Base-by-base conservation (phyloP, 2,888 invertebrate species). In the Agrochola litura region DNA sequence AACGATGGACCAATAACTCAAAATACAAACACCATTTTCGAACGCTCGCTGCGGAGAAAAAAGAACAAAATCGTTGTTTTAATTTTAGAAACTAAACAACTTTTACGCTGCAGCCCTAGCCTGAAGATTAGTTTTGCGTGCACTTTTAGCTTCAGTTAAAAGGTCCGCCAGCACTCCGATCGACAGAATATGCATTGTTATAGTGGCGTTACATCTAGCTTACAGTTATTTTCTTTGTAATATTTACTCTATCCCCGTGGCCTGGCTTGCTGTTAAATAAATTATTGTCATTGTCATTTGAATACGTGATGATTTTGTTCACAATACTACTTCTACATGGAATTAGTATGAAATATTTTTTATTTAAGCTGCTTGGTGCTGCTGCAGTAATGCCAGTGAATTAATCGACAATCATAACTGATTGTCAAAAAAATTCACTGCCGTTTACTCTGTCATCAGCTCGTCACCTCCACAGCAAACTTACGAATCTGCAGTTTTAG, bases 81-180 rank as follows among this genome's bases (percentile, higher is more conserved):
- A 41, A 37, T 12, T 68, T 16, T n/a, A 22, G 10, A 58, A 58
- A n/a, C 6, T 6, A 9, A 41, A 10, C 19, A 60, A 37, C 1
- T 22, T 22, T 41, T 9, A 41, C 3, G 61, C 3, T 10, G 41
- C 71, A 86, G 16, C 86, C 84, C 84, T 84, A 58, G 9, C 14
- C 37, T 52, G 37, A 46, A 76, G 66, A 67, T 73, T 63, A 69
- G 71, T 73, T 87, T 80, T 77, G 68, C 75, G 68, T 73, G 72
- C 79, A 86, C 79, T 84, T 77, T 60, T 54, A 76, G 72, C 77
- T 72, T 76, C 67, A 49, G 89, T 80, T 88, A 85, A 88, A 86
- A 87, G 87, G 83, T 79, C 76, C 52, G 73, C 70, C 69, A 60
- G 56, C 63, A 41, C 67, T 54, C 52, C 54, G 64, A 86, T 82